A percentile compares a stretch with the other conserved stretches of the same genome.
These are phyloP conservation scores for Gymnobelideus leadbeateri DNA, from an alignment of 2,113 vertebrate genomes.

Conservation along the genomic window DNA sequence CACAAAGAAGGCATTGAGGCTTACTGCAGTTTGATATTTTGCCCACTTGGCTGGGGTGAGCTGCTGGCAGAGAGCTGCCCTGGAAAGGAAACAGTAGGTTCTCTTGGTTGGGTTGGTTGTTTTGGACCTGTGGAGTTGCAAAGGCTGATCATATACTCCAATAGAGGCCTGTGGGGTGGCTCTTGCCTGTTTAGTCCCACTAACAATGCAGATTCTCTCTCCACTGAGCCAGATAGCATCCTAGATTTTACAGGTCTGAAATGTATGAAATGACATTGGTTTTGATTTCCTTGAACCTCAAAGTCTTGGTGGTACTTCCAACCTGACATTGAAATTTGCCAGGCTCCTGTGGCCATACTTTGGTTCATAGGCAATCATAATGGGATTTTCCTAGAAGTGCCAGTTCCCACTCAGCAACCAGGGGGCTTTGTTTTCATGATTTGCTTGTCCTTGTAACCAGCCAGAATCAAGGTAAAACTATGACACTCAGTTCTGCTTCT, in stretches of 20 bases:
- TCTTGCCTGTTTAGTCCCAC: background rate
- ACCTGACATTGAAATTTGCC: accelerated
- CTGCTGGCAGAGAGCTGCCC: constrained; percentile 10
- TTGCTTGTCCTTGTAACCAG: background rate
- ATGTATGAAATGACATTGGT: background rate
- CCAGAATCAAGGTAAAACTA: background rate
- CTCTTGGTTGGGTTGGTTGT: background rate
- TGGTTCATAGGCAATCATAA: background rate
- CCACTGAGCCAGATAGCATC: background rate
- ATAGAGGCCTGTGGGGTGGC: background rate
- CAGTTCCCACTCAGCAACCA: background rate
- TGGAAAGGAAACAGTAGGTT: constrained; percentile 43
- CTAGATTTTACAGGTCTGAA: background rate
- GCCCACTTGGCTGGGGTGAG: constrained; percentile 56
- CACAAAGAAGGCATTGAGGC: constrained; percentile 54
- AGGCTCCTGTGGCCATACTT: background rate
- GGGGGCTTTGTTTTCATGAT: background rate
- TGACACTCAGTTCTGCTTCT: background rate
- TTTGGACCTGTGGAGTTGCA: background rate
- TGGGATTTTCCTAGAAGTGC: background rate
- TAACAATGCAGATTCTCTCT: background rate
- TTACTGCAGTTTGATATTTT: background rate
- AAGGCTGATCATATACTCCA: background rate
- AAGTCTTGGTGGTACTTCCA: background rate
- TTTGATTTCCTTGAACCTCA: background rate